Percentiles rank a stretch among this genome's conserved stretches.
These are phyloP conservation scores for Drosophila tropicalis DNA, from an alignment of 1,140 invertebrate species.

Conservation along the genomic window DNA sequence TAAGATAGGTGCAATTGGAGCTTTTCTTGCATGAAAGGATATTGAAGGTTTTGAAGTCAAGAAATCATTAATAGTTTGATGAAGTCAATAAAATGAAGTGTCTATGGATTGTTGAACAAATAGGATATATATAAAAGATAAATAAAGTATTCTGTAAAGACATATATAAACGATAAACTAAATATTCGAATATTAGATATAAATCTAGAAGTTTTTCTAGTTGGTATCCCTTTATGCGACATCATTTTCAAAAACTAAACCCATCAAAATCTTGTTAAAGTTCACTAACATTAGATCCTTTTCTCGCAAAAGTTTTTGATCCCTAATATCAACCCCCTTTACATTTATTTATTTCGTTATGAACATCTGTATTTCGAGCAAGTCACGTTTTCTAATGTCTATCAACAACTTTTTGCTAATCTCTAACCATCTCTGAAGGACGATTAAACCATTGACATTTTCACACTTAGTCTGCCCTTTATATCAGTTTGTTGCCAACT, in stretches of 20 bases:
- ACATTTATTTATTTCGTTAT: background rate
- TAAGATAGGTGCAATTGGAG: no score
- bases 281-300: background rate
- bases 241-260: background rate
- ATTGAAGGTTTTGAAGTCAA: no score
- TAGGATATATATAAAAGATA: no score
- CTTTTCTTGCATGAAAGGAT: no score
- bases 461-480: constrained; percentile 2
- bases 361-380: constrained; percentile 1
- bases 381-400: constrained; percentile 19
- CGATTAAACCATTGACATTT: constrained; percentile 22
- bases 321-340: background rate
- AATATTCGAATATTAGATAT: no score
- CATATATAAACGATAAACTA: no score
- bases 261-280: background rate
- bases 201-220: no score
- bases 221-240: no score
- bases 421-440: constrained; percentile 16
- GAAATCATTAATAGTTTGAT: no score
- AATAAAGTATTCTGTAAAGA: no score
- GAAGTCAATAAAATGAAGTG: no score
- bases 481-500: constrained; percentile 63
- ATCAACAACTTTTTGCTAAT: constrained; percentile 23
- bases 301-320: background rate
- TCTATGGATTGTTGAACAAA: no score